Base-by-base conservation (phyloP, 2,888 invertebrate species). In the Oligia strigilis region DNA sequence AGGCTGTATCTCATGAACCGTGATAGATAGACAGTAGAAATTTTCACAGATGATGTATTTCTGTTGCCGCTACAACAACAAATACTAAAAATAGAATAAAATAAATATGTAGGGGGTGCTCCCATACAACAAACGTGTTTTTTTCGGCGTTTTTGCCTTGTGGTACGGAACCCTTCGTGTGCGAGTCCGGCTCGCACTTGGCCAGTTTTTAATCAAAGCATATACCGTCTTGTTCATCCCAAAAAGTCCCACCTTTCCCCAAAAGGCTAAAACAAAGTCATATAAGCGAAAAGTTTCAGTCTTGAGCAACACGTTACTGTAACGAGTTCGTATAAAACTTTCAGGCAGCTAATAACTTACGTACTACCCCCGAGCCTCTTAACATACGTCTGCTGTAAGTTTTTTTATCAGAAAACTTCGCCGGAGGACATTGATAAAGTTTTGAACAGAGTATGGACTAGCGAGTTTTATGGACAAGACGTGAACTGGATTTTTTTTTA, bases 281-380 rank as follows among this genome's bases (percentile, higher is more conserved):
- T 67, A 77, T 29, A 75, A 84, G 64, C 72, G 36, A 40, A 75
- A 84, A 87, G 75, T 84, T 87, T 13, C 8, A 19, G 52, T 62
- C 62, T 74, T 6, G 36, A 62, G 76, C 81, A 75, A 85, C 85
- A 73, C 70, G 85, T 81, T 81, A 85, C 77, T 29, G 70, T 81
- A 78, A 85, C 71, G 62, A 85, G 72, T 78, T 85, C 46, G 49
- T 17, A 29, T 23, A 5, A 36, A 87, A 88, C 49, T 88, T 85
- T 46, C 46, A 36, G 78, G 71, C 66, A 69, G 72, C 88, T 85
- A 88, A 86, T 88, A 86, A 81, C 67, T 86, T 75, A 87, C 3
- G 46, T 40, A 58, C 84, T 78, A 67, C 80, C 87, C 85, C 72
- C 81, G 65, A 72, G 76, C 74, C 69, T 75, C 67, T 84, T 78